These are phyloP conservation scores for Allacma fusca DNA, from an alignment of 2,888 invertebrate genomes.

Conservation along the genomic window DNA sequence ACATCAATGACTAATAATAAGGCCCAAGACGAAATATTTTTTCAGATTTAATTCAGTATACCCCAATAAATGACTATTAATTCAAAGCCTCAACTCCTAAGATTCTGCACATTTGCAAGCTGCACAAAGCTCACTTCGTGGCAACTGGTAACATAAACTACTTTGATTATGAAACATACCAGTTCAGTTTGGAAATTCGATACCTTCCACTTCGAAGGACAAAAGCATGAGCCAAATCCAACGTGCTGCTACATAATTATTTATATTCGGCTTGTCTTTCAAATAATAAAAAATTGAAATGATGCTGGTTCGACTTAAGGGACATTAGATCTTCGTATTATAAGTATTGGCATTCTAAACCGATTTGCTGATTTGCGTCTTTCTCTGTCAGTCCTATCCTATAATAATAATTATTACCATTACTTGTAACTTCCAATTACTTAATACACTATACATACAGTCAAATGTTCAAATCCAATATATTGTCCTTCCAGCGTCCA, in stretches of 20 bases:
- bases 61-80: slow-evolving; percentile 6
- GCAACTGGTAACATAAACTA: slow-evolving; percentile 6
- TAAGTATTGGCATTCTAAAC: background rate
- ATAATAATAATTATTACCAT: no score
- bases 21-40: background rate
- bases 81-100: background rate
- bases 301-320: background rate
- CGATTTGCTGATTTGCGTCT: slow-evolving; percentile 1
- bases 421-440: no score
- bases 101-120: background rate
- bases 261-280: background rate
- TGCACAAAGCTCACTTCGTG: background rate
- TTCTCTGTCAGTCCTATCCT: no score
- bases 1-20: background rate
- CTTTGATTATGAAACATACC: slow-evolving; percentile 21
- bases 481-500: background rate
- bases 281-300: slow-evolving; percentile 20
- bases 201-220: slow-evolving; percentile 19
- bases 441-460: no score
- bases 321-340: background rate
- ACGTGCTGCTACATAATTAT: slow-evolving; percentile 25
- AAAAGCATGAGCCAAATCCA: slow-evolving; percentile 23
- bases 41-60: slow-evolving; percentile 6
- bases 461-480: background rate
- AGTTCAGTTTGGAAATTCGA: slow-evolving; percentile 4